Percentiles rank a stretch among this genome's conserved stretches.
Evolutionary conservation across 2,888 invertebrate genomes (phyloP).

Genomic region (Colostygia pectinataria): DNA sequence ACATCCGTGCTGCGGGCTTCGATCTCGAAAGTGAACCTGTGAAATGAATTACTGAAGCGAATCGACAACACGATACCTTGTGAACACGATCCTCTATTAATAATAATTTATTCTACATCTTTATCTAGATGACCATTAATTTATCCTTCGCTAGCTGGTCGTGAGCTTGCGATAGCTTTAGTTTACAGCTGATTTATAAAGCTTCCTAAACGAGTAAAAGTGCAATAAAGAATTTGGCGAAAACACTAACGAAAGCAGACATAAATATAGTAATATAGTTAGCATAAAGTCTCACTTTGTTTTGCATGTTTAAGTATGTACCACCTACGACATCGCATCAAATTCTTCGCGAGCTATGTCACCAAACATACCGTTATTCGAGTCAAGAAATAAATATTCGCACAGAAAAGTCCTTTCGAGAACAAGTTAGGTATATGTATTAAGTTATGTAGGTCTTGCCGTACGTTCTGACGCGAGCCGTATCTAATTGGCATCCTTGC

Average conservation of each 20-base stretch:
- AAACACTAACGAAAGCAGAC: slow-evolving; percentile 17
- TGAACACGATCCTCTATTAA: slow-evolving; percentile 56
- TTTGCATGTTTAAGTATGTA: slow-evolving; percentile 43
- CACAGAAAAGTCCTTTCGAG: slow-evolving; percentile 56
- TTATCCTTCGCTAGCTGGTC: slow-evolving; percentile 29
- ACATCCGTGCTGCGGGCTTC: slow-evolving; percentile 60
- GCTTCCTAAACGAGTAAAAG: slow-evolving; percentile 23
- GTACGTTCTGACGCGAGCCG: slow-evolving; percentile 54
- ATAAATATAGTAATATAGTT: slow-evolving; percentile 24
- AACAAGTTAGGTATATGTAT: slow-evolving; percentile 53
- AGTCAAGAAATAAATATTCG: slow-evolving; percentile 40
- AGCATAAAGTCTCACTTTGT: slow-evolving; percentile 26
- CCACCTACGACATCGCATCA: slow-evolving; percentile 57
- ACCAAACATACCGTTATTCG: slow-evolving; percentile 58
- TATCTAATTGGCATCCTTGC: slow-evolving; percentile 74
- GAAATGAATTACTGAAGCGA: slow-evolving; percentile 77
- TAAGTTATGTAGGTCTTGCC: slow-evolving; percentile 47
- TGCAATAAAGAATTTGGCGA: slow-evolving; percentile 14
- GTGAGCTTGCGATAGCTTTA: slow-evolving; percentile 33
- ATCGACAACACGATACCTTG: slow-evolving; percentile 65
- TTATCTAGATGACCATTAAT: slow-evolving; percentile 37
- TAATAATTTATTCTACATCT: slow-evolving; percentile 43
- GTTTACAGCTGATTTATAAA: slow-evolving; percentile 29
- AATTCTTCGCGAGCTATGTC: slow-evolving; percentile 62
- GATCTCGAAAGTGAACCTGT: slow-evolving; percentile 77